Evolutionary conservation across 53 echinoderm and acorn worm genomes (phyloP).

Genomic region (Patiria pectinifera): DNA sequence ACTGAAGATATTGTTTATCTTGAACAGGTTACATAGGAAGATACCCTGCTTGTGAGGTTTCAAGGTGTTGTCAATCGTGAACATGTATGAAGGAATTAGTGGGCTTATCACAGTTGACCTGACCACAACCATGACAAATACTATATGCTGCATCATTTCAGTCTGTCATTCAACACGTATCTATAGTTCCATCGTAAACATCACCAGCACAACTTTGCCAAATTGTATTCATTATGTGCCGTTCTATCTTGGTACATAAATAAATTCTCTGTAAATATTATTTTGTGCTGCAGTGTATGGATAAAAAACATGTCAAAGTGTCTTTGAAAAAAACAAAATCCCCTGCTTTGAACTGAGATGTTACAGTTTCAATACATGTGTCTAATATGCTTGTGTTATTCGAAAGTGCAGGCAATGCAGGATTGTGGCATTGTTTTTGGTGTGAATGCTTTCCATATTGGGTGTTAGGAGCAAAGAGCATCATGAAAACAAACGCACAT

Average conservation of each 20-base stretch:
- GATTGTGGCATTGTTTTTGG: neutral
- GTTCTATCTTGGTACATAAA: neutral
- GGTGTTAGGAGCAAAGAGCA: neutral
- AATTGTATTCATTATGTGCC: slow-evolving; percentile 55
- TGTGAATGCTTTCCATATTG: neutral
- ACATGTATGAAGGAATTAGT: slow-evolving; percentile 8
- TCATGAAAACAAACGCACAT: neutral
- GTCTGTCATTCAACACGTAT: slow-evolving; percentile 19
- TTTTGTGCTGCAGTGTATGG: neutral
- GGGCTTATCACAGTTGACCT: slow-evolving; percentile 55
- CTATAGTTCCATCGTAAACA: slow-evolving; percentile 12
- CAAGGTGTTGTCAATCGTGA: slow-evolving; percentile 39
- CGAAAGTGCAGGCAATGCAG: neutral
- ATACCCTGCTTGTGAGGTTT: neutral
- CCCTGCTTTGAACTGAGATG: neutral
- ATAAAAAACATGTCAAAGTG: slow-evolving; percentile 6
- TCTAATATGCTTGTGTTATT: neutral
- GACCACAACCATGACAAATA: slow-evolving; percentile 37
- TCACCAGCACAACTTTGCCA: slow-evolving; percentile 46
- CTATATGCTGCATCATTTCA: slow-evolving; percentile 50
- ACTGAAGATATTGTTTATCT: slow-evolving; percentile 26
- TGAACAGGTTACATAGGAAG: neutral
- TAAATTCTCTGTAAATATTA: slow-evolving; percentile 39
- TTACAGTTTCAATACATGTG: neutral
- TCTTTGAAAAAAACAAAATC: neutral